These are phyloP conservation scores for Etheostoma cragini DNA, from an alignment of 2,113 vertebrate species.

Conservation along the genomic window DNA sequence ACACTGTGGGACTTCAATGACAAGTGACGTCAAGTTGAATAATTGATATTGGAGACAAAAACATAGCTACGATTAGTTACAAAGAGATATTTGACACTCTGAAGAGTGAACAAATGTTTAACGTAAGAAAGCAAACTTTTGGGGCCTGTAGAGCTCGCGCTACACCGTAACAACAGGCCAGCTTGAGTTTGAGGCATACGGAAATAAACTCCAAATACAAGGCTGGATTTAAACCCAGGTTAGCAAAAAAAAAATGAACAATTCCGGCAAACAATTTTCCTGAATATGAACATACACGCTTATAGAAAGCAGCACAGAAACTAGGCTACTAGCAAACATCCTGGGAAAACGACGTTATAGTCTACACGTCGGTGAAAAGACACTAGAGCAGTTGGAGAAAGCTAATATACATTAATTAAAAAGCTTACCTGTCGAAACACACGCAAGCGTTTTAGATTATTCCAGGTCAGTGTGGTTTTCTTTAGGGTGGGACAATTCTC, in stretches of 20 bases:
- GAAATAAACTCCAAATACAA: conserved; percentile 61
- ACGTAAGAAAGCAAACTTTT: conserved; percentile 21
- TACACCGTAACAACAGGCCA: conserved; percentile 21
- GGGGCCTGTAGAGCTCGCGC: neutral
- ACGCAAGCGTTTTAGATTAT: neutral
- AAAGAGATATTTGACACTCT: neutral
- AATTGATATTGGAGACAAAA: conserved; percentile 37
- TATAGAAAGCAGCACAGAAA: neutral
- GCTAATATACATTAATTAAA: neutral
- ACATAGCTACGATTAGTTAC: neutral
- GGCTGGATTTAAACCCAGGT: conserved; percentile 8
- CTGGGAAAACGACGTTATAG: neutral
- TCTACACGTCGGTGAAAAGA: neutral
- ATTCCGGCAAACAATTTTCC: neutral
- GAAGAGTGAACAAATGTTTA: neutral
- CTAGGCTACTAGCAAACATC: fast-evolving
- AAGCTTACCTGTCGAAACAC: conserved; percentile 66
- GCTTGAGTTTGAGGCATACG: conserved; percentile 58
- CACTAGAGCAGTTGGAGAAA: neutral
- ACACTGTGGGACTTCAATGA: conserved; percentile 20
- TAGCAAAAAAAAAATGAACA: neutral
- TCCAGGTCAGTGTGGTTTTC: conserved; percentile 38
- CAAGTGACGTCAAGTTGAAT: conserved; percentile 47
- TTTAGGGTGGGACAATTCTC: neutral
- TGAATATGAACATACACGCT: neutral